Base-by-base conservation (phyloP, 2,888 invertebrate genomes). In the Drosophila antonietae region DNA sequence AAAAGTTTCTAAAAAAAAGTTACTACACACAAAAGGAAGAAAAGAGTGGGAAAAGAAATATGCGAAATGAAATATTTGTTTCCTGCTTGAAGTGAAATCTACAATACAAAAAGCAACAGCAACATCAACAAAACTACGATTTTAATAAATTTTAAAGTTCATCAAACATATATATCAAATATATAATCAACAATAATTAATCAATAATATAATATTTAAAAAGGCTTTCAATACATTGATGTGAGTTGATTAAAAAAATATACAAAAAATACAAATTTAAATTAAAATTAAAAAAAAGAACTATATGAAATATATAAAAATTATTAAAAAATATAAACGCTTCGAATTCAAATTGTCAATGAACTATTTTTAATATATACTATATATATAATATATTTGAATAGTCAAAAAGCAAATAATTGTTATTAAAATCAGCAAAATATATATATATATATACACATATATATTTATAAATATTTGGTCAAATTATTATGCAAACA, bases 171-270 rank as follows among this genome's bases (percentile, higher is more conserved):
- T 61, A 14, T 49, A 57, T 35, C 53, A 53, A 67, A 69, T 53
- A 15, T 69, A 69, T 61, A 12, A 61, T 59, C 44, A 51, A 61
- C 20, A 37, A 62, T 59, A 72, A 61, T 62, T 68, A 67, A 47
- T 60, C 51, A 67, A 67, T 64, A 55, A 60, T 28, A 49, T 68
- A 15, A 67, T 35, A 68, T 39, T 57, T 28, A 64, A 44, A 20
- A 74, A 78, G 85, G 85, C 85, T 88, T 88, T 84, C 85, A 87
- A 52, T 57, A 73, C 55, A 68, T 77, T 66, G 73, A 83, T 75
- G 81, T 83, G 75, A 83, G 69, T 74, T 73, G 71, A 80, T 60
- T 60, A 71, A 58, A 63, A 63, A 61, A 79, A 68, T 57, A 69
- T 75, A 70, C 72, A 61, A 68, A 61, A 23, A 23, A 23, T 4